Percentiles rank a stretch among this genome's conserved stretches.
phyloP scores from a whole-genome alignment of 2,113 vertebrate genomes.

The Hydrolagus affinis region DNA sequence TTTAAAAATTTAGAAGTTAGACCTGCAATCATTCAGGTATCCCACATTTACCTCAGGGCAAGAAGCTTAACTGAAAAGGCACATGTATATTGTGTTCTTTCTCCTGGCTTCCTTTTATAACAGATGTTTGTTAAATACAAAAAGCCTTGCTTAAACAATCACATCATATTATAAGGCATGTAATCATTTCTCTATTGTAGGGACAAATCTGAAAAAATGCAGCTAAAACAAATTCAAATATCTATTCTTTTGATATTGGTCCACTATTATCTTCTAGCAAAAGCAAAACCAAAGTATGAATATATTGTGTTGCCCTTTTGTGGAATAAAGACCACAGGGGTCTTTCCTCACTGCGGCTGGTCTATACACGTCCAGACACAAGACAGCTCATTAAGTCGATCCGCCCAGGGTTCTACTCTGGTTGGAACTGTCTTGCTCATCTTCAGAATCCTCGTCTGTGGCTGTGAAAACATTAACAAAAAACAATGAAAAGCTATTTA shows the following conservation, averaged over 20 bases:
- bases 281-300: conserved; percentile 12
- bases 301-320: conserved; percentile 7
- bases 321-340: background rate
- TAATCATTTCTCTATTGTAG: background rate
- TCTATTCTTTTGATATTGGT: conserved; percentile 13
- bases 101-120: background rate
- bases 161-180: conserved; percentile 13
- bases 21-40: background rate
- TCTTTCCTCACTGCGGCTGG: background rate
- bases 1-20: background rate
- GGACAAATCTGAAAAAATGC: conserved; percentile 2
- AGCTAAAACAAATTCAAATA: background rate
- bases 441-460: conserved; percentile 28
- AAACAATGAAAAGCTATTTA: background rate
- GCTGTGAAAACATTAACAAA: conserved; percentile 16
- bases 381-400: conserved; percentile 7
- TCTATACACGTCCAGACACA: background rate
- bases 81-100: background rate
- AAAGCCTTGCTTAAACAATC: conserved; percentile 19
- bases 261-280: conserved; percentile 11
- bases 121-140: background rate
- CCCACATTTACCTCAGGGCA: background rate
- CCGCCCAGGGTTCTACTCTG: background rate
- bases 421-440: conserved; percentile 16
- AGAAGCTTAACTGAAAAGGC: background rate